A percentile compares a stretch with the other conserved stretches of the same genome.
phyloP scores from a whole-genome alignment of 2,888 invertebrate genomes.

The Deilephila porcellus region DNA sequence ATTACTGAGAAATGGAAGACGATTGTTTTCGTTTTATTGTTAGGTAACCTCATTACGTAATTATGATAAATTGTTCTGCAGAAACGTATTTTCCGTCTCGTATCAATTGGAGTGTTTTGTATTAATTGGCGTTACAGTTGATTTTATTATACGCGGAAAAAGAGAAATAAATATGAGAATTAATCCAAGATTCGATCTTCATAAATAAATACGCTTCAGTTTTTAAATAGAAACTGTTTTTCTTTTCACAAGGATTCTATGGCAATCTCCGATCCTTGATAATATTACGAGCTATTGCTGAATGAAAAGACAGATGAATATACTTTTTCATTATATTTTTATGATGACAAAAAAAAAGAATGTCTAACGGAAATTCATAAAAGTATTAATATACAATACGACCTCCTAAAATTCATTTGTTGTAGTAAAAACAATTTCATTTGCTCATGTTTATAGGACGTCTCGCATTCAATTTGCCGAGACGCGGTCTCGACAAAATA shows the following conservation, averaged over 20 bases:
- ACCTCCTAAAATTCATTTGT: background rate
- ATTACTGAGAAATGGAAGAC: slow-evolving; percentile 3
- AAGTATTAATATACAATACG: background rate
- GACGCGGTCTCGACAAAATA: background rate
- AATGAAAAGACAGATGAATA: no score
- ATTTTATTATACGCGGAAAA: background rate
- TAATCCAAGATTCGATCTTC: no score
- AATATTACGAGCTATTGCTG: no score
- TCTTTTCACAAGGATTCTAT: no score
- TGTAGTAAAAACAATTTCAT: background rate
- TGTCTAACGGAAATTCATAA: no score
- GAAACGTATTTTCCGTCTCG: background rate
- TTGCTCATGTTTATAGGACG: background rate
- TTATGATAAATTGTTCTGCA: background rate
- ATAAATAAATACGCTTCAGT: no score
- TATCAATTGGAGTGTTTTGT: background rate
- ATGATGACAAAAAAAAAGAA: no score
- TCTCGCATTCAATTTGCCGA: background rate
- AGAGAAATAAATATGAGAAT: no score
- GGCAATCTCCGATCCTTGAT: no score
- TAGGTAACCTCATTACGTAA: background rate
- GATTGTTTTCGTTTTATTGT: background rate
- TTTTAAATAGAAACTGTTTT: no score
- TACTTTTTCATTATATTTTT: no score
- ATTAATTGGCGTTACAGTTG: background rate